A percentile compares a stretch with the other conserved stretches of the same genome.
Evolutionary conservation across 2,113 vertebrate species (phyloP).

Genomic region (Plecturocebus donacophilus): DNA sequence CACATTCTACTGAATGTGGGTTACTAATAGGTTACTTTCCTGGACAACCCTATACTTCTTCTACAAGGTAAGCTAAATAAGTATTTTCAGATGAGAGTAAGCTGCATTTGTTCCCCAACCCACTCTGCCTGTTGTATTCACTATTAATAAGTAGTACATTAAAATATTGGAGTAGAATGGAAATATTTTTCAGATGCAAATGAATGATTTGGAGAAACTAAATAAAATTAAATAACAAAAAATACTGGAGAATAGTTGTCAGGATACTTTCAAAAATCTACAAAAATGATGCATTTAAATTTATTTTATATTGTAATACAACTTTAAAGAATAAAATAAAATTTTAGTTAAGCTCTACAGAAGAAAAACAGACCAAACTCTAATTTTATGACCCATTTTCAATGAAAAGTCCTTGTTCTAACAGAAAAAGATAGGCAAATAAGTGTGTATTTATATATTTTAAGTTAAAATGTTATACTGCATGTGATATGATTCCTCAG

Average conservation of each 20-base stretch:
- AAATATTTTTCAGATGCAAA: background rate
- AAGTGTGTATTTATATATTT: background rate
- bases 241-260: background rate
- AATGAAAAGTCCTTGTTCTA: background rate
- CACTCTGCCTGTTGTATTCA: background rate
- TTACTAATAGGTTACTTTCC: background rate
- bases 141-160: background rate
- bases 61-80: background rate
- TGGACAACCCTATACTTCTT: background rate
- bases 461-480: background rate
- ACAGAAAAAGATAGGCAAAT: background rate
- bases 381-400: background rate
- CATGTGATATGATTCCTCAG: background rate
- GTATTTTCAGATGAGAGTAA: background rate
- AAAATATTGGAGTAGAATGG: background rate
- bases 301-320: background rate
- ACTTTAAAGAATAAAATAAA: conserved; percentile 16
- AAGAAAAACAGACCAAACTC: background rate
- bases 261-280: background rate
- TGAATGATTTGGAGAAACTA: background rate
- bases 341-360: background rate
- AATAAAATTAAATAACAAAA: background rate
- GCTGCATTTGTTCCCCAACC: background rate
- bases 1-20: background rate
- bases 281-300: background rate